Base-by-base conservation (phyloP, 2,797 vertebrate genomes). In the Scyliorhinus canicula region DNA sequence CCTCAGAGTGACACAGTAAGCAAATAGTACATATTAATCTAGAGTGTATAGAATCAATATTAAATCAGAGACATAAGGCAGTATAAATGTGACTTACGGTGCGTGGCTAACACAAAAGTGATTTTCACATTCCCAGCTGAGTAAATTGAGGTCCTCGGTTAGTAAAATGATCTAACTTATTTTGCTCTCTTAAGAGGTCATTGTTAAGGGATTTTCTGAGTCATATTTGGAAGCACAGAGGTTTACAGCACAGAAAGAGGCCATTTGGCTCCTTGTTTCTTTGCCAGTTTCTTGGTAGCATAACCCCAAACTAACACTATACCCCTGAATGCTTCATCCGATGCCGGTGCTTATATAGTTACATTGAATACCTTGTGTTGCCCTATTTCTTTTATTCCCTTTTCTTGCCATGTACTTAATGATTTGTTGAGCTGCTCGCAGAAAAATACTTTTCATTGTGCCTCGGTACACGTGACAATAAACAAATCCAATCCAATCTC, bases 271-370 rank as follows among this genome's bases (percentile, higher is more conserved):
- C 40, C 19, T 60, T 24, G 19, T 2, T 21, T 63, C 35, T 63
- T 86, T 86, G 50, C 12, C 50, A 4, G 26, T 26, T 31, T 7
- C 44, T 65, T 91, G 57, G 55, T 91, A 26, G n/a, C n/a, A 21
- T 31, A 91, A 91, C 44, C n/a, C n/a, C 24, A 91, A 91, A 91
- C 57, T 9, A 91, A 90, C n/a, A n/a, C n/a, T n/a, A n/a, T n/a
- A n/a, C n/a, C n/a, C n/a, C n/a, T n/a, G n/a, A n/a, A n/a, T n/a
- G n/a, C n/a, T n/a, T n/a, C n/a, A n/a, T n/a, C n/a, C n/a, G n/a
- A n/a, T n/a, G n/a, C n/a, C n/a, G n/a, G n/a, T n/a, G n/a, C n/a
- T n/a, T n/a, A n/a, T n/a, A n/a, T n/a, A n/a, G n/a, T n/a, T n/a
- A n/a, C n/a, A n/a, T n/a, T n/a, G n/a, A n/a, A n/a, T n/a, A n/a